Percentiles rank a stretch among this genome's conserved stretches.
These are phyloP conservation scores for Aquatica leii DNA, from an alignment of 2,888 invertebrate genomes.

Conservation along the genomic window DNA sequence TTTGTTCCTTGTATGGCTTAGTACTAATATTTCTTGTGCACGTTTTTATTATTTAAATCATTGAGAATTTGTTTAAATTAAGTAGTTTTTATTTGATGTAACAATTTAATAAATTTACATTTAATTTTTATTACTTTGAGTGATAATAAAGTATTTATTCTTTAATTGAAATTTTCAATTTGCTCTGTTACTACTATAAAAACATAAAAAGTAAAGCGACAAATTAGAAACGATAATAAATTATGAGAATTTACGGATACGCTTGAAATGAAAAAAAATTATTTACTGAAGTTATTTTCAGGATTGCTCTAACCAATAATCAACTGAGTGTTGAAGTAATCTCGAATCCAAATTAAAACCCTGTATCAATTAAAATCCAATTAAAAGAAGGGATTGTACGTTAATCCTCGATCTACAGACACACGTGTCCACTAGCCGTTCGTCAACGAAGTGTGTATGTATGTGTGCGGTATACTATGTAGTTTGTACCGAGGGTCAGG, in stretches of 20 bases:
- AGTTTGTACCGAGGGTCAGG: slow-evolving; percentile 32
- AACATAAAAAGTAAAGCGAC: no score
- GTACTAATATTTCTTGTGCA: no score
- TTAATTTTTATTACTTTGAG: no score
- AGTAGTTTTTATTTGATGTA: no score
- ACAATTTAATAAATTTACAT: no score
- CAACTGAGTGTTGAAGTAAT: slow-evolving; percentile 36
- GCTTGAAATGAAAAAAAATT: slow-evolving; percentile 20
- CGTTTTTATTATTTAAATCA: no score
- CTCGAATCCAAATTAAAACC: slow-evolving; percentile 38
- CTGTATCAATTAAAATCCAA: slow-evolving; percentile 54
- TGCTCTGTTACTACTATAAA: no score
- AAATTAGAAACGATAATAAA: background rate
- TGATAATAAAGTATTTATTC: no score
- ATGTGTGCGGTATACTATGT: slow-evolving; percentile 13
- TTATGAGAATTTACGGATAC: slow-evolving; percentile 7
- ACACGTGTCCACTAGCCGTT: slow-evolving; percentile 48
- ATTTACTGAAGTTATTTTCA: slow-evolving; percentile 32
- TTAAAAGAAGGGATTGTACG: slow-evolving; percentile 52
- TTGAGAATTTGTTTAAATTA: no score
- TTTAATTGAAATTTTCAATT: no score
- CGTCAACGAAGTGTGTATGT: slow-evolving; percentile 29
- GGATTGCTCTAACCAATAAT: slow-evolving; percentile 35
- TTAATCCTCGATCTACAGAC: slow-evolving; percentile 52
- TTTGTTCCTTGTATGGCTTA: no score